A percentile compares a stretch with the other conserved stretches of the same genome.
Evolutionary conservation across 2,888 invertebrate species (phyloP).

Genomic region (Ophioninae sp.): DNA sequence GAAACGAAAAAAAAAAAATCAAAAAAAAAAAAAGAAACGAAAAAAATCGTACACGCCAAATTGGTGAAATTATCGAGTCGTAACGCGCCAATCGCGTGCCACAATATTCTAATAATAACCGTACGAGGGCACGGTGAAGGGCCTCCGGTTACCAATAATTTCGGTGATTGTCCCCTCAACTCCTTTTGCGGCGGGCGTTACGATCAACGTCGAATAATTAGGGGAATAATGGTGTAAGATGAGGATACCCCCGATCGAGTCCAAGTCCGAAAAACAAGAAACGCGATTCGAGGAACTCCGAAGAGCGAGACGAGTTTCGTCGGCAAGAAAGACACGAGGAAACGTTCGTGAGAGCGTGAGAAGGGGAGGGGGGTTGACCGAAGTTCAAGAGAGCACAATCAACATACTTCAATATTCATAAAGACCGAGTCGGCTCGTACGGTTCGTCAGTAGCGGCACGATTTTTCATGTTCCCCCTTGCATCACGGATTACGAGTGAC

Average conservation of each 20-base stretch:
- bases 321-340: neutral
- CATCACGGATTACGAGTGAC: neutral
- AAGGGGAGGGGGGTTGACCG: constrained; percentile 49
- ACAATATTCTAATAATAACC: constrained; percentile 14
- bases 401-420: constrained; percentile 75
- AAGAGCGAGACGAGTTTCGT: neutral
- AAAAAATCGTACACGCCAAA: neutral
- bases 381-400: constrained; percentile 71
- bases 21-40: neutral
- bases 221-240: constrained; percentile 31
- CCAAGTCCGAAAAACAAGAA: neutral
- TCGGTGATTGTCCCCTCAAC: constrained; percentile 29
- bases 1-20: neutral
- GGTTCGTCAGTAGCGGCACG: neutral
- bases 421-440: neutral
- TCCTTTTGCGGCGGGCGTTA: constrained; percentile 25
- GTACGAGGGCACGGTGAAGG: neutral
- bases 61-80: constrained; percentile 7
- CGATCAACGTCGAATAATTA: constrained; percentile 38
- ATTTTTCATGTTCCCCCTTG: constrained; percentile 13
- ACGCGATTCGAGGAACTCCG: constrained; percentile 28
- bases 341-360: neutral
- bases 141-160: constrained; percentile 7
- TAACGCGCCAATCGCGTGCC: constrained; percentile 24
- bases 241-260: neutral